These are phyloP conservation scores for Orthonevra nobilis DNA, from an alignment of 2,888 invertebrate species.

Conservation along the genomic window DNA sequence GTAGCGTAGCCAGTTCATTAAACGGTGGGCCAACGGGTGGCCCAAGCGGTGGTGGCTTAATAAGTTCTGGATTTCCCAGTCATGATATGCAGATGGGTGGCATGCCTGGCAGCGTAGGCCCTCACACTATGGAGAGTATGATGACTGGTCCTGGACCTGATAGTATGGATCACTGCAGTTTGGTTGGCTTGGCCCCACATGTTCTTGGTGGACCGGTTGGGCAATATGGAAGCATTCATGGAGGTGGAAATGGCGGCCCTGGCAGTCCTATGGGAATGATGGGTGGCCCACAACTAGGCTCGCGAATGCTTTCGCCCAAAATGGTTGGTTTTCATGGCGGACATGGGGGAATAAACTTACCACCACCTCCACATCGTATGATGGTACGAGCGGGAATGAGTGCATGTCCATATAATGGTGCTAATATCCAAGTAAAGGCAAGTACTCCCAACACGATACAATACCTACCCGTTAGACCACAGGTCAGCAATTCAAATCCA, in stretches of 20 bases:
- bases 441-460: conserved; percentile 99
- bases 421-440: conserved; percentile 95
- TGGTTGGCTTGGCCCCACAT: conserved; percentile 71
- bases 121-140: conserved; percentile 73
- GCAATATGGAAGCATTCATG: conserved; percentile 71
- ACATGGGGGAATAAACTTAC: conserved; percentile 71
- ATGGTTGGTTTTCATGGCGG: conserved; percentile 80
- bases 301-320: conserved; percentile 84
- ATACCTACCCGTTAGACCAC: conserved; percentile 97
- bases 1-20: conserved; percentile 83
- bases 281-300: conserved; percentile 78
- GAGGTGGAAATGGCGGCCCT: conserved; percentile 73
- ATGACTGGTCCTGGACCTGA: conserved; percentile 72
- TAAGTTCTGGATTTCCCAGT: conserved; percentile 57
- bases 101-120: conserved; percentile 51
- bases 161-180: conserved; percentile 77
- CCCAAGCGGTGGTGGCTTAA: conserved; percentile 72
- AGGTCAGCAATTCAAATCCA: conserved; percentile 86
- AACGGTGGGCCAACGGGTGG: conserved; percentile 78
- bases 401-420: conserved; percentile 82
- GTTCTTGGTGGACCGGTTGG: conserved; percentile 65
- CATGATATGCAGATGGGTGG: conserved; percentile 74
- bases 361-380: conserved; percentile 81
- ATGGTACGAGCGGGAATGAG: conserved; percentile 85
- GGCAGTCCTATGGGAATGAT: conserved; percentile 81